phyloP scores from a whole-genome alignment of 2,113 vertebrate genomes.

The Seriola rivoliana region DNA sequence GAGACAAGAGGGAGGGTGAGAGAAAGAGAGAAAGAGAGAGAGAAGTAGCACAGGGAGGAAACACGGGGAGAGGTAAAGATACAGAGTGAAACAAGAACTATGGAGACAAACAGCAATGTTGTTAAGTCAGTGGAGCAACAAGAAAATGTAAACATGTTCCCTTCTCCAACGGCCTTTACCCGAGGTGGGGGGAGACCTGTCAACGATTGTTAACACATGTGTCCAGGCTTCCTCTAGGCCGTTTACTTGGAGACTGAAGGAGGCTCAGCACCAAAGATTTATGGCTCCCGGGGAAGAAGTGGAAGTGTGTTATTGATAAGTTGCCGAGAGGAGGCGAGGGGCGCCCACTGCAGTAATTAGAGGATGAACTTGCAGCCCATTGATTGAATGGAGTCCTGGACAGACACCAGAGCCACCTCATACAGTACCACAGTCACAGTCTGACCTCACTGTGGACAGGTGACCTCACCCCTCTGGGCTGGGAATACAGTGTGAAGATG shows the following conservation, averaged over 20 bases:
- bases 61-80: conserved; percentile 12
- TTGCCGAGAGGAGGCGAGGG: conserved; percentile 77
- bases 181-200: conserved; percentile 62
- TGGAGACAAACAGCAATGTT: conserved; percentile 45
- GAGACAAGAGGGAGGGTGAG: conserved; percentile 2
- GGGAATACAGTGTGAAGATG: background rate
- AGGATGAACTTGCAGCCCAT: conserved; percentile 82
- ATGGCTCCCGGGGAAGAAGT: conserved; percentile 82
- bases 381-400: conserved; percentile 75
- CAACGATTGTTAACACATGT: conserved; percentile 80
- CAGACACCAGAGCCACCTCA: conserved; percentile 54
- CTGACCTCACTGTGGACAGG: conserved; percentile 53
- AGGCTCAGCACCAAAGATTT: conserved; percentile 81
- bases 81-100: conserved; percentile 38
- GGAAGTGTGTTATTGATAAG: conserved; percentile 87
- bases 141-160: conserved; percentile 68
- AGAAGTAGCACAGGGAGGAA: conserved; percentile 11
- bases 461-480: conserved; percentile 52
- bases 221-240: conserved; percentile 78
- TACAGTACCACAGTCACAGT: conserved; percentile 48
- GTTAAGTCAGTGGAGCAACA: conserved; percentile 61
- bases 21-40: conserved; percentile 8
- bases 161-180: conserved; percentile 64
- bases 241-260: conserved; percentile 74
- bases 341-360: conserved; percentile 83